A percentile compares a stretch with the other conserved stretches of the same genome.
Evolutionary conservation across 2,888 invertebrate genomes (phyloP).

Genomic region (Megalurothrips usitatus): DNA sequence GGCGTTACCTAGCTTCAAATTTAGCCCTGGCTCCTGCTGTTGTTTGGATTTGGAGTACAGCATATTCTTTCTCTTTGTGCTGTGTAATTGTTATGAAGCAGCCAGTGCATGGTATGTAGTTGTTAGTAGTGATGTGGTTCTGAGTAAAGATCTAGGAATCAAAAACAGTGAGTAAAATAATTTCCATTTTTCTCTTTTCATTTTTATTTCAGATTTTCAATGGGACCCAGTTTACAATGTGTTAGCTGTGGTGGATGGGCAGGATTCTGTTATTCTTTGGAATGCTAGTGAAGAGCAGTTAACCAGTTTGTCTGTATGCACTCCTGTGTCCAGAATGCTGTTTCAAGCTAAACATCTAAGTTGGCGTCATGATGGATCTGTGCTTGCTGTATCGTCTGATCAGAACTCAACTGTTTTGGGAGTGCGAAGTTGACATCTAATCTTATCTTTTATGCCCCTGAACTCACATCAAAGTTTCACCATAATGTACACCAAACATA

Average conservation of each 20-base stretch:
- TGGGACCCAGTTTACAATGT: not conserved
- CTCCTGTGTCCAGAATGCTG: not conserved
- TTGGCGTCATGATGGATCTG: not conserved
- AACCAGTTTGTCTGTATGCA: not conserved
- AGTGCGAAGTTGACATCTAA: too few relatives aligned
- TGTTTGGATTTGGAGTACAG: not conserved
- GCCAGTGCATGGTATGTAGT: not conserved
- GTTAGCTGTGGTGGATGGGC: not conserved
- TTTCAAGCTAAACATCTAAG: not conserved
- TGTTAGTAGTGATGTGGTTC: not conserved
- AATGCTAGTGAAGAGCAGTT: not conserved
- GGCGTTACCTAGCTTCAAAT: not conserved
- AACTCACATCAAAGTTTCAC: too few relatives aligned
- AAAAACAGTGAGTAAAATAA: not conserved
- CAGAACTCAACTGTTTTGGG: not conserved
- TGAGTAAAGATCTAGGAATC: not conserved
- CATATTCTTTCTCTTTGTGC: not conserved
- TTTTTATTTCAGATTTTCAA: not conserved
- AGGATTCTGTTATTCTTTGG: not conserved
- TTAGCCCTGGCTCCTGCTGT: not conserved
- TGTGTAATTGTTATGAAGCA: not conserved
- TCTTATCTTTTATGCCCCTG: too few relatives aligned
- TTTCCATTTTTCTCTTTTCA: not conserved
- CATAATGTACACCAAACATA: too few relatives aligned
- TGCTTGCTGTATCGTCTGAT: not conserved